Conservation (phyloP, 2,797 vertebrate genomes). For the Apodemus agrarius region DNA sequence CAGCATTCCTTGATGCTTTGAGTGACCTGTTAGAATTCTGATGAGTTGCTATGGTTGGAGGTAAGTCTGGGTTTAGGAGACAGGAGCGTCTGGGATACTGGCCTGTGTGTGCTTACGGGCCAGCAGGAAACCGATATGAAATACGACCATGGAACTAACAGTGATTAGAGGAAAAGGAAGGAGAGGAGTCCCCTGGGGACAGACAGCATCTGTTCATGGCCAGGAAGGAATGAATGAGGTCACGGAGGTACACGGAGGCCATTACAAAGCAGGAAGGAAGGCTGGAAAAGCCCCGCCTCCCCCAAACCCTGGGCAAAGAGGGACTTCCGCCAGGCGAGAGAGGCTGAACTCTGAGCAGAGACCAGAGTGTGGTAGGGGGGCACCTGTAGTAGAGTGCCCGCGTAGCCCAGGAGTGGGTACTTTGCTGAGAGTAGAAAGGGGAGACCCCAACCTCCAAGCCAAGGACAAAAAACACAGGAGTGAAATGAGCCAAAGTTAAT, state of each 20-base stretch:
- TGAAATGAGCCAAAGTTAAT: neutral
- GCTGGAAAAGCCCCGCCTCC: neutral
- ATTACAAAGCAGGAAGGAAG: neutral
- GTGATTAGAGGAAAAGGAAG: neutral
- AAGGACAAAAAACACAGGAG: accelerated
- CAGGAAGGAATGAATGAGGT: neutral
- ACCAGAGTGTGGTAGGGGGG: too few species aligned
- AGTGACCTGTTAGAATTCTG: neutral
- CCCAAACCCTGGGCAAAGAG: neutral
- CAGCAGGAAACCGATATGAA: neutral
- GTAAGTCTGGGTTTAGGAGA: neutral
- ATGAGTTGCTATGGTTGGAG: neutral
- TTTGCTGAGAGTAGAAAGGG: neutral
- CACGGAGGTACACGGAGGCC: too few species aligned
- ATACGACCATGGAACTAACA: neutral
- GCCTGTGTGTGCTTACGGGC: neutral
- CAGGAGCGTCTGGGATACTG: neutral
- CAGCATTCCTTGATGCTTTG: neutral
- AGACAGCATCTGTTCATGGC: too few species aligned
- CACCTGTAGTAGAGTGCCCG: neutral
- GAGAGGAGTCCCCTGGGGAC: neutral
- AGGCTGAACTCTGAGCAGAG: neutral
- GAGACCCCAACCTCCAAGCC: neutral
- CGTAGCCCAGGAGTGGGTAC: neutral
- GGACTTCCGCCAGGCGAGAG: neutral